phyloP scores from a whole-genome alignment of 23 tunicate genomes.

The Ascidia mentula region DNA sequence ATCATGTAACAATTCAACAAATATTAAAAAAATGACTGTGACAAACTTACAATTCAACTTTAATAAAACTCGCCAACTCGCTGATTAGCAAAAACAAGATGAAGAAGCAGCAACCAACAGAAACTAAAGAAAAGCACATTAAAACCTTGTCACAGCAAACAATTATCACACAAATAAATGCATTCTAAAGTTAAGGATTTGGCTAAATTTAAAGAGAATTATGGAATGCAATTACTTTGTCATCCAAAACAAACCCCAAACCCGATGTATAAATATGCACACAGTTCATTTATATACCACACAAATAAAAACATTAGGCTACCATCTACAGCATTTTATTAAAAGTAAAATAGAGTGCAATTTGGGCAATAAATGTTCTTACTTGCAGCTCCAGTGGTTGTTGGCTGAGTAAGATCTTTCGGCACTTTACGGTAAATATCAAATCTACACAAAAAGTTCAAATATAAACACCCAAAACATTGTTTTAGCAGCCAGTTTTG shows the following conservation, averaged over 20 bases:
- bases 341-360: too few relatives aligned
- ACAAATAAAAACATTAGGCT: too few relatives aligned
- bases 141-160: too few relatives aligned
- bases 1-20: too few relatives aligned
- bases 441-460: constrained; percentile 50
- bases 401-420: constrained; percentile 98
- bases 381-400: constrained; percentile 96
- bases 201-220: not conserved
- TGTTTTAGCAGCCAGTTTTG: not conserved
- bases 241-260: not conserved
- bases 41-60: constrained; percentile 90
- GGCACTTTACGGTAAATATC: constrained; percentile 99
- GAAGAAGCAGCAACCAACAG: constrained; percentile 82
- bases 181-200: too few relatives aligned
- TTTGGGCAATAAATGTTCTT: not conserved
- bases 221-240: not conserved
- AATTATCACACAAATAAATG: too few relatives aligned
- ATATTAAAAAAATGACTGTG: too few relatives aligned
- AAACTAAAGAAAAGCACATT: constrained; percentile 73
- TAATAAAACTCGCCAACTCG: constrained; percentile 77
- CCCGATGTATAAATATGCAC: not conserved
- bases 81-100: constrained; percentile 88
- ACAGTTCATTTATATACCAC: too few relatives aligned
- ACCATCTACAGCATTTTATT: too few relatives aligned
- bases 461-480: not conserved